These are phyloP conservation scores for Ethmia dodecea DNA, from an alignment of 2,888 invertebrate genomes.

Conservation along the genomic window DNA sequence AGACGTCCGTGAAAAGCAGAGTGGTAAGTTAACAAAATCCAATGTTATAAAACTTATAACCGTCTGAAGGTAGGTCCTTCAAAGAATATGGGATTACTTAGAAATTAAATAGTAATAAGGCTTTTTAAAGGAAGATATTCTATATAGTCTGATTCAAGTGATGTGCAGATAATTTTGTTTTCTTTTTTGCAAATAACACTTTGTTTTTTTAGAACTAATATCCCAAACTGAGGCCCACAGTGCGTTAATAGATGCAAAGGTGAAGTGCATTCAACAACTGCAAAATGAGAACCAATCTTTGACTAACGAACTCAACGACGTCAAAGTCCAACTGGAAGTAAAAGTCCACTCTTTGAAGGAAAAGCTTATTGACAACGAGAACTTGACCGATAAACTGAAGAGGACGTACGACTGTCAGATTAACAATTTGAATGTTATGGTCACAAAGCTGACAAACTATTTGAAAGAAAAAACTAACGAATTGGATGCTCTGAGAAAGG, in stretches of 20 bases:
- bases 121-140: background rate
- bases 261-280: conserved; percentile 33
- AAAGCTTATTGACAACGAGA: conserved; percentile 46
- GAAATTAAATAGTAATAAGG: background rate
- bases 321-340: conserved; percentile 44
- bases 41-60: background rate
- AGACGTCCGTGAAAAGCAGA: conserved; percentile 27
- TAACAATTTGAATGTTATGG: conserved; percentile 49
- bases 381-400: conserved; percentile 48
- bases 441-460: conserved; percentile 44
- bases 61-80: background rate
- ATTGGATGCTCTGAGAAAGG: conserved; percentile 36
- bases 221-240: conserved; percentile 32
- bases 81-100: background rate
- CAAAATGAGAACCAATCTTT: conserved; percentile 42
- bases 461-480: conserved; percentile 50
- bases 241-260: conserved; percentile 29
- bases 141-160: no score
- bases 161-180: no score
- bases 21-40: conserved; percentile 33
- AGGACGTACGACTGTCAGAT: conserved; percentile 49
- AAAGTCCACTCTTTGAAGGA: conserved; percentile 54
- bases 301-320: conserved; percentile 38
- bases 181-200: background rate
- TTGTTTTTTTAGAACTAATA: conserved; percentile 32